Conservation (phyloP, 2,888 invertebrate species). For the Agriopis marginaria region DNA sequence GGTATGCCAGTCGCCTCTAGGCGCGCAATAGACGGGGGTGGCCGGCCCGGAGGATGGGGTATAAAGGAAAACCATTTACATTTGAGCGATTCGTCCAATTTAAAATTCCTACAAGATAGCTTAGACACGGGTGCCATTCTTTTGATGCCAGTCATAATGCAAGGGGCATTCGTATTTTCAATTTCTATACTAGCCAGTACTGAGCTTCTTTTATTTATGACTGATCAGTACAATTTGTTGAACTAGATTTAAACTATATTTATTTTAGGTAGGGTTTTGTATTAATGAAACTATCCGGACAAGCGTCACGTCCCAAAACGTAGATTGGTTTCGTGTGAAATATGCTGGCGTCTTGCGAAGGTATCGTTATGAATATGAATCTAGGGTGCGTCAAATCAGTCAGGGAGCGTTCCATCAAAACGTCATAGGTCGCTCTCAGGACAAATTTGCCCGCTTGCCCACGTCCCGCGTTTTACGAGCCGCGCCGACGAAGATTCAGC, state of each 20-base stretch:
- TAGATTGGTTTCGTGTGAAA: conserved; percentile 66
- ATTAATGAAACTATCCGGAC: conserved; percentile 55
- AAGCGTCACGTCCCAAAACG: conserved; percentile 58
- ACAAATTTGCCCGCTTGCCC: conserved; percentile 85
- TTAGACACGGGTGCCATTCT: conserved; percentile 86
- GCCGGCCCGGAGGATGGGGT: conserved; percentile 84
- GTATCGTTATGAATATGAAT: conserved; percentile 85
- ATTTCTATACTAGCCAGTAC: conserved; percentile 36
- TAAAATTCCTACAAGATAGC: conserved; percentile 87
- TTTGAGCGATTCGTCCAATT: conserved; percentile 88
- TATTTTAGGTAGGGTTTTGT: conserved; percentile 43
- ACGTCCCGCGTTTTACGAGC: conserved; percentile 86
- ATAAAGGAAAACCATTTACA: conserved; percentile 88
- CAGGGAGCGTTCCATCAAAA: conserved; percentile 84
- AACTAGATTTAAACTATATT: background rate
- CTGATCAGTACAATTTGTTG: background rate
- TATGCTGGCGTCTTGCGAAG: conserved; percentile 68
- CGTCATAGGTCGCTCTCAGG: conserved; percentile 86
- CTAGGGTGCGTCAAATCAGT: conserved; percentile 81
- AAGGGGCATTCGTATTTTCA: conserved; percentile 69
- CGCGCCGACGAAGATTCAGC: conserved; percentile 85
- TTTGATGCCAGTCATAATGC: conserved; percentile 82
- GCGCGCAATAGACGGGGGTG: conserved; percentile 85
- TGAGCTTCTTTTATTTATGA: background rate
- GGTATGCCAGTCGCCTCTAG: conserved; percentile 85